phyloP scores from a whole-genome alignment of 2,113 vertebrate species.

The Stegastes partitus region DNA sequence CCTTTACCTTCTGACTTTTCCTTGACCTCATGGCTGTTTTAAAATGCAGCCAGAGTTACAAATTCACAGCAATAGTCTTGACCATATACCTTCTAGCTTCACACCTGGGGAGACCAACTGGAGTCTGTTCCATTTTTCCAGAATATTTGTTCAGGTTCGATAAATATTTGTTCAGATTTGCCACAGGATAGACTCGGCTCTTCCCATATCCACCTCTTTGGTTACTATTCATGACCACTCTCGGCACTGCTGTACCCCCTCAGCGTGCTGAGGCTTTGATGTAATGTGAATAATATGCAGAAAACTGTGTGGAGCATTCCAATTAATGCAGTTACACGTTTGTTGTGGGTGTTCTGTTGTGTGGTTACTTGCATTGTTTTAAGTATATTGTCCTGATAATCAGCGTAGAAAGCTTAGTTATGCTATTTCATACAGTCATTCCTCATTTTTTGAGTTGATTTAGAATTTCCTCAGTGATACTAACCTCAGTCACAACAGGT shows the following conservation, averaged over 20 bases:
- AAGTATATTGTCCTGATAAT: conserved; percentile 70
- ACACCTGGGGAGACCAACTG: conserved; percentile 59
- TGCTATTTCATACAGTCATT: conserved; percentile 66
- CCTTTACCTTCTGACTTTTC: conserved; percentile 63
- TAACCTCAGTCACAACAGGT: conserved; percentile 62
- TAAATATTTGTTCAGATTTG: conserved; percentile 69
- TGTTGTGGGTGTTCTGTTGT: conserved; percentile 76
- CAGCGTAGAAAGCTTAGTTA: conserved; percentile 77
- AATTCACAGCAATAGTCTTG: conserved; percentile 78
- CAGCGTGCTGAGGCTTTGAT: conserved; percentile 70
- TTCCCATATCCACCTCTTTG: conserved; percentile 65
- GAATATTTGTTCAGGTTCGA: conserved; percentile 61
- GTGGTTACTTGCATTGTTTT: conserved; percentile 73
- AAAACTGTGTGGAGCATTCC: conserved; percentile 74
- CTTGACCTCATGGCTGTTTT: conserved; percentile 51
- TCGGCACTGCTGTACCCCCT: conserved; percentile 62
- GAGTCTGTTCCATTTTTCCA: conserved; percentile 58
- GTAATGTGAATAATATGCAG: conserved; percentile 79
- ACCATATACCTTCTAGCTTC: conserved; percentile 56
- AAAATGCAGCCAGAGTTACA: conserved; percentile 45
- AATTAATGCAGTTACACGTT: conserved; percentile 72
- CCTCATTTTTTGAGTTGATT: conserved; percentile 52
- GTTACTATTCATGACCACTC: conserved; percentile 72
- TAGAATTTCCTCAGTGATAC: conserved; percentile 48
- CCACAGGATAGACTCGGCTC: conserved; percentile 67